Evolutionary conservation across 2,113 vertebrate genomes (phyloP).

Genomic region (Naja naja): DNA sequence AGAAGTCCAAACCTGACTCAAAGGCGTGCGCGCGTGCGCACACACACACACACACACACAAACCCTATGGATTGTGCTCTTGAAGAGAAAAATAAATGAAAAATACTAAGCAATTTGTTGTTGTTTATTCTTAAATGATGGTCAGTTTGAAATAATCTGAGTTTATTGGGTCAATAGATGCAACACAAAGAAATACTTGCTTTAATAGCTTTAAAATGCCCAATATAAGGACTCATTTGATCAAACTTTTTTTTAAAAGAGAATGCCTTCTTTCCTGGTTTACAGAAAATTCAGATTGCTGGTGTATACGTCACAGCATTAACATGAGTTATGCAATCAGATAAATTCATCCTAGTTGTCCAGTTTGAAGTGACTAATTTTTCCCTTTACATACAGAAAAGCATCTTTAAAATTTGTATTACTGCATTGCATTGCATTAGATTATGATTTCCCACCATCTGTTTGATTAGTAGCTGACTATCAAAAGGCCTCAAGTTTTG

Average conservation of each 20-base stretch:
- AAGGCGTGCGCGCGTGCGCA: accelerated
- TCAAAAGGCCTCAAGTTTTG: background rate
- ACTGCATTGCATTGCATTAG: background rate
- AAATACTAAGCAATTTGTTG: background rate
- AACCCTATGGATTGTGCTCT: no score
- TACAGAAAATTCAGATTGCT: background rate
- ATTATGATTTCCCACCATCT: background rate
- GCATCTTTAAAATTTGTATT: background rate
- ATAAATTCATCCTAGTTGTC: background rate
- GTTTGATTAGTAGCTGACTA: background rate
- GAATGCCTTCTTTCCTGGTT: background rate
- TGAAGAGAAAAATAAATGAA: background rate
- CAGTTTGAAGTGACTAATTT: background rate
- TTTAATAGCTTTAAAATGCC: slow-evolving; percentile 19
- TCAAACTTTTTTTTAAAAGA: background rate
- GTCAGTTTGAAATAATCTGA: slow-evolving; percentile 21
- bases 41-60: background rate
- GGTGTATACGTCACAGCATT: background rate
- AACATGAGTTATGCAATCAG: background rate
- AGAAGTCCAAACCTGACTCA: background rate
- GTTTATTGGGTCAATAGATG: background rate
- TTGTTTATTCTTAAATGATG: background rate
- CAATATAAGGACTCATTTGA: background rate
- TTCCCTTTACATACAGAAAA: background rate
- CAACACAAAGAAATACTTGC: slow-evolving; percentile 15